phyloP scores from a whole-genome alignment of 2,113 vertebrate species.

The Ramphastos sulfuratus region DNA sequence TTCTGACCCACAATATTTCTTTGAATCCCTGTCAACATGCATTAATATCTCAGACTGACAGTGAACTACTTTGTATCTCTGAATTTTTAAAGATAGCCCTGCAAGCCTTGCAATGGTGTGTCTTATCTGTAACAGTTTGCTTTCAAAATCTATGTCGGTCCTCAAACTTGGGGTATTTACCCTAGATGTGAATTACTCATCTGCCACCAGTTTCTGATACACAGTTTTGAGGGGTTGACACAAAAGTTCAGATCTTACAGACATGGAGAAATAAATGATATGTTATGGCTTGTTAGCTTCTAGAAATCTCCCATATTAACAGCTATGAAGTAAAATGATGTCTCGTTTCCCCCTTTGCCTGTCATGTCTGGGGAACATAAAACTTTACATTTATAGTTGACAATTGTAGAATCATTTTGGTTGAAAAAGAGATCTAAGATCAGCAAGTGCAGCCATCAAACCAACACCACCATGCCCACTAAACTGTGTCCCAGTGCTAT shows the following conservation, averaged over 20 bases:
- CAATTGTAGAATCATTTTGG: too few species aligned
- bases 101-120: neutral
- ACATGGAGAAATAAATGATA: neutral
- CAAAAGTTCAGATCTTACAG: neutral
- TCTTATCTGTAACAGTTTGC: neutral
- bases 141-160: neutral
- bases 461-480: too few species aligned
- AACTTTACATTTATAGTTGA: neutral
- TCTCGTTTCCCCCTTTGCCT: neutral
- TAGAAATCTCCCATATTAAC: too few species aligned
- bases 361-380: neutral
- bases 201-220: neutral
- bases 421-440: too few species aligned
- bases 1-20: neutral
- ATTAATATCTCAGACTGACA: neutral
- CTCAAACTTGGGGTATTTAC: neutral
- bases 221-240: neutral
- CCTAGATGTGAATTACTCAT: neutral
- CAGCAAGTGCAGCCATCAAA: too few species aligned
- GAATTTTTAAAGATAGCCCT: neutral
- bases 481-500: too few species aligned
- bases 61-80: neutral
- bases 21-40: neutral
- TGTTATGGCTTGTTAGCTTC: too few species aligned
- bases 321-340: too few species aligned